phyloP scores from a whole-genome alignment of 2,888 invertebrate genomes.

The Stenodema calcarata region DNA sequence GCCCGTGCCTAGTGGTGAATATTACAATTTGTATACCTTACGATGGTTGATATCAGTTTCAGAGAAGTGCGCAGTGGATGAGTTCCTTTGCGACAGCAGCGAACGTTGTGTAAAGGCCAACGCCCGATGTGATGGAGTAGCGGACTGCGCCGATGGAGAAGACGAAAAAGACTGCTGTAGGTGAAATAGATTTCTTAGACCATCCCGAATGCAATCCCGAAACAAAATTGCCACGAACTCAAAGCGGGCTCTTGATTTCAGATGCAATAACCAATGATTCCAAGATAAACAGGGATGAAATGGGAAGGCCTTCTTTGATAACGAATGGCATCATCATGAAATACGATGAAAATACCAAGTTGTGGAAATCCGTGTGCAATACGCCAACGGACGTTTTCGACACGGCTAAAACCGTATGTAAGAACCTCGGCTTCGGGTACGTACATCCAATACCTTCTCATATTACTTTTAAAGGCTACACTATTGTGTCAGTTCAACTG shows the following conservation, averaged over 20 bases:
- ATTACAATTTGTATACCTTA: too few species aligned
- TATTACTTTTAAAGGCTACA: neutral
- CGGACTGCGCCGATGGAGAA: conserved; percentile 73
- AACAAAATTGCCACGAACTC: neutral
- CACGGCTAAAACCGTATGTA: conserved; percentile 69
- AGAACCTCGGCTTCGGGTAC: conserved; percentile 73
- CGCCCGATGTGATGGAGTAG: conserved; percentile 70
- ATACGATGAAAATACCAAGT: conserved; percentile 67
- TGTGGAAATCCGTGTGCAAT: conserved; percentile 73
- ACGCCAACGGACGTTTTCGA: conserved; percentile 60
- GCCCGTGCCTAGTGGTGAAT: too few species aligned
- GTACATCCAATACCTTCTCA: neutral
- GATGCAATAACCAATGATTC: conserved; percentile 74
- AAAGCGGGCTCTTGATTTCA: conserved; percentile 61
- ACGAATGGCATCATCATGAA: conserved; percentile 70
- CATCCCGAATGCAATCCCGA: neutral
- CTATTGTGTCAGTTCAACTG: too few species aligned
- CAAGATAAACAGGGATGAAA: conserved; percentile 66
- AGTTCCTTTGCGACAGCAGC: conserved; percentile 71
- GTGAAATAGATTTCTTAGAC: conserved; percentile 58
- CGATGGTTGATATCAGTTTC: neutral
- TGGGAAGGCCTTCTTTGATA: neutral
- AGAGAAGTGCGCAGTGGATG: conserved; percentile 10
- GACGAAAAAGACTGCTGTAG: conserved; percentile 83
- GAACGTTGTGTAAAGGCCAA: conserved; percentile 69